Conservation (phyloP, 2,888 invertebrate species). For the Agonopterix arenella region DNA sequence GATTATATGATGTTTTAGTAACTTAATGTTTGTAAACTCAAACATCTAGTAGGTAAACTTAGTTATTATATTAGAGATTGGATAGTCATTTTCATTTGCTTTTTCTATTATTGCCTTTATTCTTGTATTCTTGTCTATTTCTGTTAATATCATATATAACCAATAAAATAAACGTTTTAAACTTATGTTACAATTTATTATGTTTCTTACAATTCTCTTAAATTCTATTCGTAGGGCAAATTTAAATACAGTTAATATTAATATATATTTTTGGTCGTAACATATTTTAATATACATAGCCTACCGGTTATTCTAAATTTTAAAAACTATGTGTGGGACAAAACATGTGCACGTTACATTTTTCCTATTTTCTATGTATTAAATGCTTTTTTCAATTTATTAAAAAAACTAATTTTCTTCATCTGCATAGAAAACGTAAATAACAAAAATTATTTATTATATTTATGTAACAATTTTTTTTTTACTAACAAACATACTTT, state of each 20-base stretch:
- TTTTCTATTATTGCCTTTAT: too few species aligned
- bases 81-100: too few species aligned
- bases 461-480: too few species aligned
- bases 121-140: too few species aligned
- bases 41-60: too few species aligned
- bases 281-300: constrained; percentile 15
- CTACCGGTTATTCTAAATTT: constrained; percentile 15
- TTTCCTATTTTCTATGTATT: constrained; percentile 24
- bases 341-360: constrained; percentile 45
- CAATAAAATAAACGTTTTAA: constrained; percentile 9
- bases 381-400: constrained; percentile 39
- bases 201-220: constrained; percentile 31
- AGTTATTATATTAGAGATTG: too few species aligned
- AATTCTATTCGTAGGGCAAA: constrained; percentile 29
- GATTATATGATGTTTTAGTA: too few species aligned
- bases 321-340: constrained; percentile 42
- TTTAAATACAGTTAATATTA: constrained; percentile 2
- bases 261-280: constrained; percentile 36
- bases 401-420: constrained; percentile 3
- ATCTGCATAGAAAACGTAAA: constrained; percentile 17
- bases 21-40: too few species aligned
- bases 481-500: too few species aligned
- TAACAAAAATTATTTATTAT: neutral
- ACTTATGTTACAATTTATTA: constrained; percentile 38
- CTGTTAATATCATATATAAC: too few species aligned